Evolutionary conservation across 2,113 vertebrate species (phyloP), one percentile per base, ranked within the genome.

Genomic region (Corvus cornix): DNA sequence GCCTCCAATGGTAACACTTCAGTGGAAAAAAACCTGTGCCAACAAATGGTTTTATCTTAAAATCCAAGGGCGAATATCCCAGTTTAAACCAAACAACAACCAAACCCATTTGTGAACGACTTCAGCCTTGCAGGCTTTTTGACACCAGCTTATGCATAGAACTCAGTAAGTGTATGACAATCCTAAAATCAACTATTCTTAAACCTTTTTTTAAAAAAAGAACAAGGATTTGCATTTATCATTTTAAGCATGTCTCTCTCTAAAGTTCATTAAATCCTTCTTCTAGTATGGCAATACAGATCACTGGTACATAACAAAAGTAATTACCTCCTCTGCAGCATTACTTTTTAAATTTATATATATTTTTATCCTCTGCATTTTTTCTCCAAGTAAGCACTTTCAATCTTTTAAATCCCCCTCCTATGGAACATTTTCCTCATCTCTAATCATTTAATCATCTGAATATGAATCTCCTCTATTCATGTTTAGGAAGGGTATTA

Each of bases 361-460:
- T 39, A 27, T 59, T 59, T 63, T 76, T 8, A 75, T 75, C 22
- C 22, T 35, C 46, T 80, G 28, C 46, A 76, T 44, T 89, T 85
- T 93, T 76, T 37, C 33, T 87, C 48, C 26, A 24, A 93, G 46
- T 33, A 96, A 87, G 53, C 27, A 67, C 35, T 77, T 90, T 55
- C 59, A 80, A 56, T 70, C 84, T 87, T 92, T 81, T 68, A 90
- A 92, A 81, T 59, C 59, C 28, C 44, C 18, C 66, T 94, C 51
- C 68, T 60, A n/a, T 46, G 27, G 80, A 90, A 87, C 33, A 41
- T 41, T 76, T 87, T 62, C 28, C 53, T 87, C 24, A 72, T 27
- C 41, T 82, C 44, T 89, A 89, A 91, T 84, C 3, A 84, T 67
- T 89, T 93, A 80, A 90, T 82, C 66, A 89, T 78, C 51, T 84